Base-by-base conservation (phyloP, 2,888 invertebrate genomes). In the Eutolmus rufibarbis region DNA sequence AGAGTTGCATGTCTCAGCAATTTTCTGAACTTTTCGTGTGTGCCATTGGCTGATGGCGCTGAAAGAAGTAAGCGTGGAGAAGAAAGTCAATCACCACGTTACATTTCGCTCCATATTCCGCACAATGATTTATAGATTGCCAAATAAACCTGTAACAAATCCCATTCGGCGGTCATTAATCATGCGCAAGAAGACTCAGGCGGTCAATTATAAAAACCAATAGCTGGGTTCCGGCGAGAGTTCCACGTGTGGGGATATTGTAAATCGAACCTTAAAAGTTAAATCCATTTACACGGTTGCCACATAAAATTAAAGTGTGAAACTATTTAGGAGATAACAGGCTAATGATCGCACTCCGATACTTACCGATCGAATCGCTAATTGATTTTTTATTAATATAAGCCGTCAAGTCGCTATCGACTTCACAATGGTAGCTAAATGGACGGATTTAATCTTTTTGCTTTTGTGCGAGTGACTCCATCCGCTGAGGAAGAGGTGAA, bases 221-320 rank as follows among this genome's bases (percentile, higher is more conserved):
- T 19, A 66, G 66, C 8, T 66, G 66, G n/a, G 28, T 28, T 12
- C 19, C 66, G 9, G 66, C 28, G 23, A 19, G 66, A 12, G 8
- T 66, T 66, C 23, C 23, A 66, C 66, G 66, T 66, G 66, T 23
- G 66, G 66, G 66, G 66, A 66, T 23, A 66, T 66, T 19, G 66
- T 66, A 66, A 66, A 66, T 66, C 28, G 66, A 28, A 66, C 28
- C 66, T 66, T 66, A 66, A 66, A 66, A 66, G 66, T 66, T 66
- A 66, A 66, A 23, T 78, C 40, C 78, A 40, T 78, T 78, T 78
- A 34, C 40, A 40, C 40, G 78, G 40, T 78, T 78, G 37, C 78
- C 78, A 78, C 78, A 78, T 78, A 78, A 78, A 40, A 78, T 78
- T 43, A 78, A 78, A 78, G 78, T 78, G 78, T 78, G 78, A 78